Evolutionary conservation across 2,888 invertebrate species (phyloP), one percentile per base, ranked within the genome.

Genomic region (Spialia ferax): DNA sequence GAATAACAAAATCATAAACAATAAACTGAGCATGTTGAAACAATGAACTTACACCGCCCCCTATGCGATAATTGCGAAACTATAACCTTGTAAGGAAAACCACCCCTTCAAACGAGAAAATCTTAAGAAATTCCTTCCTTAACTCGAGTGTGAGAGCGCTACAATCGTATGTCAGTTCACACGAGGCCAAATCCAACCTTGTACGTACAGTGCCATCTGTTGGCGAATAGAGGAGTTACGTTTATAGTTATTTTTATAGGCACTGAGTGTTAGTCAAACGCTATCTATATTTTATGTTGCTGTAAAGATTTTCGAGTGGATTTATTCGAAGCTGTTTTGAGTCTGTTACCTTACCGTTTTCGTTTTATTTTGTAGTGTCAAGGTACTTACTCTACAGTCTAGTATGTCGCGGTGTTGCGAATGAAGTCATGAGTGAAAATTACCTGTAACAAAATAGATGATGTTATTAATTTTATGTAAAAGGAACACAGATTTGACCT

Each of bases 61-160:
- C 93, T 93, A 80, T 85, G 71, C 73, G 74, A 81, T 80, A 82
- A 82, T 81, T 79, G 73, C 71, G 78, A 87, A 89, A 93, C 93
- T 93, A 89, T 78, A 87, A 79, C 78, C 72, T 75, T 72, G 26
- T 73, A 70, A 80, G 79, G 84, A 84, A 87, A 84, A 83, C 80
- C 80, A 81, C 84, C 77, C 77, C 79, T 75, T 71, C 72, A 76
- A 79, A 79, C 79, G 77, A 85, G 85, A 87, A 90, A 91, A 91
- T 87, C 80, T 83, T 77, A 78, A 88, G 89, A 85, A 91, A 92
- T 88, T 55, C 55, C 54, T 69, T 81, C 78, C 79, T 79, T 11
- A 11, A 48, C 20, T 75, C 78, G 79, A 82, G 79, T 85, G 82
- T 81, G 82, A 78, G 77, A 77, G 83, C 73, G 79, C 85, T 84